These are phyloP conservation scores for Aspidapion aeneum DNA, from an alignment of 2,888 invertebrate genomes.

Conservation along the genomic window DNA sequence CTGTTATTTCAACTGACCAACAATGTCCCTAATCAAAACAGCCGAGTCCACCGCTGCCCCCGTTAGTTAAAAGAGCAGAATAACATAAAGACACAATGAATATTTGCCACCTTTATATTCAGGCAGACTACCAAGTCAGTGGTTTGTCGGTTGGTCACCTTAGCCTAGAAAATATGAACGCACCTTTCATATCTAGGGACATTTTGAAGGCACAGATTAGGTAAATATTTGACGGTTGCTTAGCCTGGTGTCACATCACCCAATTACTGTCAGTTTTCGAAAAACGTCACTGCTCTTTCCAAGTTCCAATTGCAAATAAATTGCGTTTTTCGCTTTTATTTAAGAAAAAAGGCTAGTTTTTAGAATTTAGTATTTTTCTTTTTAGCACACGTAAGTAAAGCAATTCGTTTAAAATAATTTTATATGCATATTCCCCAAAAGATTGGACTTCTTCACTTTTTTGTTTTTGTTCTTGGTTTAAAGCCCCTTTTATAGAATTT, in stretches of 20 bases:
- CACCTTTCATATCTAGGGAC: too few species aligned
- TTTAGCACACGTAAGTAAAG: neutral
- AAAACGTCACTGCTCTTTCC: neutral
- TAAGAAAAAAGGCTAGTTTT: neutral
- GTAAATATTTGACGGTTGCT: neutral
- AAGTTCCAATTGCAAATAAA: neutral
- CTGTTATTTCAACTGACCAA: too few species aligned
- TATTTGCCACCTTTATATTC: too few species aligned
- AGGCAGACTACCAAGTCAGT: too few species aligned
- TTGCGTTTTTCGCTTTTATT: neutral
- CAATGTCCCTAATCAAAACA: too few species aligned
- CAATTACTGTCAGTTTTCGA: neutral
- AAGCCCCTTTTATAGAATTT: neutral
- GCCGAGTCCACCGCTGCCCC: too few species aligned
- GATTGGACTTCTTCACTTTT: neutral
- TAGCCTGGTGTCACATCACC: neutral
- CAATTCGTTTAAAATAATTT: neutral
- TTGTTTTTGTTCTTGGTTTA: neutral
- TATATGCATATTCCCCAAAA: neutral
- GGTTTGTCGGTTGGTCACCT: too few species aligned
- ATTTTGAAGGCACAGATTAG: too few species aligned
- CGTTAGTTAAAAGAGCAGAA: too few species aligned
- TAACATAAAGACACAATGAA: too few species aligned
- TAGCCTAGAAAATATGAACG: too few species aligned
- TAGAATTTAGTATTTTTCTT: neutral